Evolutionary conservation across 2,888 invertebrate species (phyloP).

Genomic region (Acanthosepion pharaonis): DNA sequence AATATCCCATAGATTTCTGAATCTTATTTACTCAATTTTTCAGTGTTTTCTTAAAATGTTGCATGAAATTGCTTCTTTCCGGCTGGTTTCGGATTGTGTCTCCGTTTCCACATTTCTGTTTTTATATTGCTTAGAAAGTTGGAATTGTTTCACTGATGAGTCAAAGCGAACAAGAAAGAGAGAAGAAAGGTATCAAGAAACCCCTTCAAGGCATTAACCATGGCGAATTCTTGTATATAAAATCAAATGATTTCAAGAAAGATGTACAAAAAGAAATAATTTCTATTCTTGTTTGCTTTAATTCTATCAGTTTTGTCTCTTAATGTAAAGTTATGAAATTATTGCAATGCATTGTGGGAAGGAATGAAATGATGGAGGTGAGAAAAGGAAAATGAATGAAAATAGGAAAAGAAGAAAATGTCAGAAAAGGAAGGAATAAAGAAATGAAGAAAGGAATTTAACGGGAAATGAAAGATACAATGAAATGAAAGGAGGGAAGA

Average conservation of each 20-base stretch:
- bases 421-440: background rate
- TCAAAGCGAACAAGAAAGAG: background rate
- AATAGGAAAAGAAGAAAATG: background rate
- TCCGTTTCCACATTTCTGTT: background rate
- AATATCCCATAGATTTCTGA: too few species aligned
- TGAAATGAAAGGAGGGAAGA: background rate
- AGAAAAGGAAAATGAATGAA: too few species aligned
- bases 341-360: background rate
- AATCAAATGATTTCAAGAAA: background rate
- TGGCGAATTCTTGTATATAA: background rate
- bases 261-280: slow-evolving; percentile 14
- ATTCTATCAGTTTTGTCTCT: background rate
- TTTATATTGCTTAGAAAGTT: background rate
- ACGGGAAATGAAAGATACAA: too few species aligned
- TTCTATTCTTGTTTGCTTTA: background rate
- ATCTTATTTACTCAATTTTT: too few species aligned
- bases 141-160: background rate
- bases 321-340: slow-evolving; percentile 1
- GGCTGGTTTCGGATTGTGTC: background rate
- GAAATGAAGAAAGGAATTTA: background rate
- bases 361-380: too few species aligned
- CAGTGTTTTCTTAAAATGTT: background rate
- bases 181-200: background rate
- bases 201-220: background rate
- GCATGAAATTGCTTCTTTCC: background rate